Conservation (phyloP, 1,140 invertebrate genomes). For the Habropoda laboriosa region DNA sequence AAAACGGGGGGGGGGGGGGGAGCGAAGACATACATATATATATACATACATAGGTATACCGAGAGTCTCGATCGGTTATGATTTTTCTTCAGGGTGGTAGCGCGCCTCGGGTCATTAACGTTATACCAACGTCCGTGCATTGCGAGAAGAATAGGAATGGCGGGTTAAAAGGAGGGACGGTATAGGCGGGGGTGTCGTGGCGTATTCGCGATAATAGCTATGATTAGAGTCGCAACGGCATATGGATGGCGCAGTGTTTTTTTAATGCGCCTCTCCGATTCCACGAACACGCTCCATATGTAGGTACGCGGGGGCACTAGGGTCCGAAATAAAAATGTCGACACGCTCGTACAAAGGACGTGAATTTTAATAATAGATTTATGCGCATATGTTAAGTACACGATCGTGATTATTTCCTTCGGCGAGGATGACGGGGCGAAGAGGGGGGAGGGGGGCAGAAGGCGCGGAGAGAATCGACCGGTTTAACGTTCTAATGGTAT, state of each 20-base stretch:
- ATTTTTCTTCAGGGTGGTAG: constrained; percentile 42
- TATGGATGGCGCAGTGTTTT: constrained; percentile 70
- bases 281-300: constrained; percentile 75
- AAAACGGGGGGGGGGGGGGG: neutral
- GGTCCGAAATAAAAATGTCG: constrained; percentile 77
- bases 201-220: constrained; percentile 61
- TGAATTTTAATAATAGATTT: constrained; percentile 81
- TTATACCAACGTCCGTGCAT: constrained; percentile 25
- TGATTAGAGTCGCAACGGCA: constrained; percentile 71
- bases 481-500: constrained; percentile 55
- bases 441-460: too few relatives aligned
- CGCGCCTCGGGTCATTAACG: constrained; percentile 47
- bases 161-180: constrained; percentile 41
- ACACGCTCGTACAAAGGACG: constrained; percentile 71
- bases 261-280: constrained; percentile 71
- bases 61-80: constrained; percentile 28
- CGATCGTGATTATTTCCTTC: constrained; percentile 69
- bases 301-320: constrained; percentile 67
- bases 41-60: too few relatives aligned
- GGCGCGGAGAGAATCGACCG: constrained; percentile 10
- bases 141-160: constrained; percentile 44
- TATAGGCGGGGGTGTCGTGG: constrained; percentile 38
- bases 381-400: constrained; percentile 79
- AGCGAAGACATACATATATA: too few relatives aligned
- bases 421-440: too few relatives aligned